Evolutionary conservation across 53 echinoderm and acorn worm genomes (phyloP).

Genomic region (Temnopleurus reevesii): DNA sequence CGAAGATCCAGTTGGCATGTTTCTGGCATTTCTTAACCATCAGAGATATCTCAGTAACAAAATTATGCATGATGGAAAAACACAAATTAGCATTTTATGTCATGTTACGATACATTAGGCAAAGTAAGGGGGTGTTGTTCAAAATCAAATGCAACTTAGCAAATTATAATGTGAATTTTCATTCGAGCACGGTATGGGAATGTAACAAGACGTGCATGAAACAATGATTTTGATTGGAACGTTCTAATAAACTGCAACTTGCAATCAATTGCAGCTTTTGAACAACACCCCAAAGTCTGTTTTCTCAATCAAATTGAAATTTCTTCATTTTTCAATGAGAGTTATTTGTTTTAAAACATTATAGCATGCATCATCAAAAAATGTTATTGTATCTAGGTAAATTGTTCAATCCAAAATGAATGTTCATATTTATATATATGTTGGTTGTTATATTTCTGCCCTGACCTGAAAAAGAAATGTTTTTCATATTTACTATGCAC

Average conservation of each 20-base stretch:
- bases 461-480: not conserved
- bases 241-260: not conserved
- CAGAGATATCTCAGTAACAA: too few relatives aligned
- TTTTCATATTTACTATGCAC: constrained; percentile 36
- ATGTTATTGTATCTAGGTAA: not conserved
- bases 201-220: too few relatives aligned
- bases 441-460: constrained; percentile 39
- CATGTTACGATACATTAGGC: too few relatives aligned
- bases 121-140: too few relatives aligned
- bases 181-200: not conserved
- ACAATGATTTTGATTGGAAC: too few relatives aligned
- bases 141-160: not conserved
- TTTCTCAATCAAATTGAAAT: not conserved
- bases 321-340: not conserved
- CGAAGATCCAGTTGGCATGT: too few relatives aligned
- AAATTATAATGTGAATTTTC: not conserved
- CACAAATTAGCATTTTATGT: too few relatives aligned
- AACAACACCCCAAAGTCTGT: not conserved
- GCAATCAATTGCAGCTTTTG: not conserved
- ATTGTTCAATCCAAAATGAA: constrained; percentile 9
- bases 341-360: not conserved
- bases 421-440: constrained; percentile 53
- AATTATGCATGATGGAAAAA: too few relatives aligned
- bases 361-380: not conserved
- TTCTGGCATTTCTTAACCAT: too few relatives aligned